A percentile compares a stretch with the other conserved stretches of the same genome.
Evolutionary conservation across 2,888 invertebrate genomes (phyloP).

Genomic region (Limulus polyphemus): DNA sequence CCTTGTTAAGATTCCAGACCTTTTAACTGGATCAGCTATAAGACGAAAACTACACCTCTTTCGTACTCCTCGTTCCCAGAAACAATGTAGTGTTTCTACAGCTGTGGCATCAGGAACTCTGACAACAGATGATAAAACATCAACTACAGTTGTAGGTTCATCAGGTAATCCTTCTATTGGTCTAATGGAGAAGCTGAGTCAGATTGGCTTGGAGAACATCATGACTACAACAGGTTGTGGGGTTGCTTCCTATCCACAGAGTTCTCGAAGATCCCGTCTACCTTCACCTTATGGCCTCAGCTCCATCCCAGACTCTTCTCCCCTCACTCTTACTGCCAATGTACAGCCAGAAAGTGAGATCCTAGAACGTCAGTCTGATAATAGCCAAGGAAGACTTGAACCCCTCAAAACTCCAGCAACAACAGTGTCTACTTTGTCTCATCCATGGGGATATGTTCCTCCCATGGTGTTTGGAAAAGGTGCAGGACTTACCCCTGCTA

Average conservation of each 20-base stretch:
- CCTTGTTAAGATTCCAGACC: slow-evolving; percentile 16
- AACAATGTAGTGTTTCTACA: no score
- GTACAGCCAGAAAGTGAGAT: not conserved
- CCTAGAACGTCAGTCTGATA: not conserved
- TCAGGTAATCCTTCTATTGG: slow-evolving; percentile 2
- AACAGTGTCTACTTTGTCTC: slow-evolving; percentile 9
- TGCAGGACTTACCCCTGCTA: slow-evolving; percentile 17
- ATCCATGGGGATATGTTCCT: slow-evolving; percentile 21
- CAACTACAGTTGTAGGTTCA: no score
- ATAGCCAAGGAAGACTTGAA: not conserved
- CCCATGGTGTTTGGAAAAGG: slow-evolving; percentile 16
- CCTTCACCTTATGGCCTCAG: slow-evolving; percentile 7
- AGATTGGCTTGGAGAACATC: slow-evolving; percentile 18
- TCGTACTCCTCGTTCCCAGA: no score
- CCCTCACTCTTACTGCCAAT: slow-evolving; percentile 5
- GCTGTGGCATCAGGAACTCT: no score
- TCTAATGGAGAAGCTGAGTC: slow-evolving; percentile 17
- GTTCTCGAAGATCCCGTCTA: not conserved
- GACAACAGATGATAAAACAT: no score
- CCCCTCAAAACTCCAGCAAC: not conserved
- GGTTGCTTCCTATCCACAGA: not conserved
- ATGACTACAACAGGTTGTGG: slow-evolving; percentile 9
- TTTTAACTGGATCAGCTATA: slow-evolving; percentile 14
- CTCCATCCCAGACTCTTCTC: slow-evolving; percentile 7
- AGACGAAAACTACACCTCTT: not conserved